phyloP scores from a whole-genome alignment of 2,888 invertebrate species.

The Eustalomyia histrio region DNA sequence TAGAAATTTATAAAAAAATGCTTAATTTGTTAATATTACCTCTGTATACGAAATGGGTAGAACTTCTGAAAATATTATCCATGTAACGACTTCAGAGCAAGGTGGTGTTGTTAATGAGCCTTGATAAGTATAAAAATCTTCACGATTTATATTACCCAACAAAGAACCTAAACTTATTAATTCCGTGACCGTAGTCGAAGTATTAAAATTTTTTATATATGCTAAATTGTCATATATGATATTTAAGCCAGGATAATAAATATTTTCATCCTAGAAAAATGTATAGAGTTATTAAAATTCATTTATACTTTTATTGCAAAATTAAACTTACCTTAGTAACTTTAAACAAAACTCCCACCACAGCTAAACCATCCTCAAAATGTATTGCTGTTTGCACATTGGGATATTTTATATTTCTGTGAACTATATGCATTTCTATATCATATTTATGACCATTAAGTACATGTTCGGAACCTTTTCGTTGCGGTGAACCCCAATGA shows the following conservation, averaged over 20 bases:
- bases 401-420: constrained; percentile 82
- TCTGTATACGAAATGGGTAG: constrained; percentile 78
- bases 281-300: not conserved
- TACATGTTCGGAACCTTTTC: constrained; percentile 82
- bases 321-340: constrained; percentile 72
- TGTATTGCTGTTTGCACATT: constrained; percentile 80
- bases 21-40: constrained; percentile 56
- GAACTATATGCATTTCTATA: constrained; percentile 85
- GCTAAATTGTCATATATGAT: constrained; percentile 70
- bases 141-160: constrained; percentile 71
- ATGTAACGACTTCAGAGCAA: constrained; percentile 86
- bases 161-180: constrained; percentile 72
- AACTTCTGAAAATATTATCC: constrained; percentile 84
- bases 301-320: not conserved
- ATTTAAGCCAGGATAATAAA: constrained; percentile 70
- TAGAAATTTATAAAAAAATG: not conserved
- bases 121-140: constrained; percentile 73
- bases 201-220: constrained; percentile 69
- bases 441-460: constrained; percentile 80
- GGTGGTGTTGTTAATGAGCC: constrained; percentile 88
- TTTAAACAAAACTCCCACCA: constrained; percentile 83
- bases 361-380: constrained; percentile 82
- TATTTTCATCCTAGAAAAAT: constrained; percentile 65
- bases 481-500: constrained; percentile 86
- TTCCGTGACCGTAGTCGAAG: constrained; percentile 67